Evolutionary conservation across 1,140 invertebrate genomes (phyloP).

Genomic region (Argopecten irradians): DNA sequence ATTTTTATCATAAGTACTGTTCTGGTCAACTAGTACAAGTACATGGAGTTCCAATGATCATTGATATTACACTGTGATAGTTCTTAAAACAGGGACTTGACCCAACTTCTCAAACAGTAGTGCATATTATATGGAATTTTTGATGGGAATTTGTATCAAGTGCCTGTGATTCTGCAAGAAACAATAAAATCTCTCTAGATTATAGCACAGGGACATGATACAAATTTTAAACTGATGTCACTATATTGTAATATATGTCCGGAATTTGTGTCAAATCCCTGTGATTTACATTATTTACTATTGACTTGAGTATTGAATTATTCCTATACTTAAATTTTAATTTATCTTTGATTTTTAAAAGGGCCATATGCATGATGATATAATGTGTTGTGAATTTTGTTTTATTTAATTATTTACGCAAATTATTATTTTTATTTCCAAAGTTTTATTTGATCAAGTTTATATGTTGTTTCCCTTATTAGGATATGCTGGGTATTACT

Average conservation of each 20-base stretch:
- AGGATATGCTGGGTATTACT: background rate
- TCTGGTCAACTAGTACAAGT: background rate
- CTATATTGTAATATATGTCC: no score
- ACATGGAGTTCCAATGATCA: background rate
- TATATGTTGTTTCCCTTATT: background rate
- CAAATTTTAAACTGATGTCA: no score
- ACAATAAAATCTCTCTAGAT: background rate
- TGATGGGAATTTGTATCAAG: no score
- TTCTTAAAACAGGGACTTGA: background rate
- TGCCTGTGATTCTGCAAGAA: no score
- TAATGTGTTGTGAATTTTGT: background rate
- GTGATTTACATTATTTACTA: background rate
- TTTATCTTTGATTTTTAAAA: background rate
- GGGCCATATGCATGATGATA: slow-evolving; percentile 12
- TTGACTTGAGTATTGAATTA: background rate
- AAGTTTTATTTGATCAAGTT: background rate
- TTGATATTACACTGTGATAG: background rate
- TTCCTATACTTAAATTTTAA: background rate
- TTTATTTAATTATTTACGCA: background rate
- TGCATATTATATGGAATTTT: no score
- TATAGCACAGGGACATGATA: no score
- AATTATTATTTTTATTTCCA: slow-evolving; percentile 5
- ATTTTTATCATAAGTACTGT: background rate
- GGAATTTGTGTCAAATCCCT: background rate
- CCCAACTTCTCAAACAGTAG: no score